A percentile compares a stretch with the other conserved stretches of the same genome.
Evolutionary conservation across 1,140 invertebrate species (phyloP).

Genomic region (Aphidius gifuensis): DNA sequence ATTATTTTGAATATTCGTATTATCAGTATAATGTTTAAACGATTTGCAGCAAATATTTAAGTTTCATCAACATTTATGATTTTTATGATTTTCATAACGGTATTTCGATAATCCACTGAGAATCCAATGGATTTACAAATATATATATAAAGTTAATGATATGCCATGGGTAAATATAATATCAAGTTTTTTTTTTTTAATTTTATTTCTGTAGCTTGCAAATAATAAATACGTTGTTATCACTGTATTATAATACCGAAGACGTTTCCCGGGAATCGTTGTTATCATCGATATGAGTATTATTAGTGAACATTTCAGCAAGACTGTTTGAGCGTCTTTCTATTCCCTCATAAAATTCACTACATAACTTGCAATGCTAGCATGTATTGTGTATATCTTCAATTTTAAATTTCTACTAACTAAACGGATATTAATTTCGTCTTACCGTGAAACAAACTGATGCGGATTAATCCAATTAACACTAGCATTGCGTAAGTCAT

Average conservation of each 20-base stretch:
- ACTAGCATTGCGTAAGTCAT: slow-evolving; percentile 7
- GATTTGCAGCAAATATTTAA: too few species aligned
- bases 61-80: background rate
- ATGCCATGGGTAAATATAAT: slow-evolving; percentile 12
- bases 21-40: too few species aligned
- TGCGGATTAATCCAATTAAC: slow-evolving; percentile 41
- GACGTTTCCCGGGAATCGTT: background rate
- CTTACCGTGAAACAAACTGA: slow-evolving; percentile 31
- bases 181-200: background rate
- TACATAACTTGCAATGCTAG: background rate
- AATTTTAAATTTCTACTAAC: slow-evolving; percentile 36
- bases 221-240: slow-evolving; percentile 16
- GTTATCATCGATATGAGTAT: slow-evolving; percentile 15
- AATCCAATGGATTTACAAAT: too few species aligned
- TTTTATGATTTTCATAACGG: background rate
- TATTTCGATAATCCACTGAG: slow-evolving; percentile 7
- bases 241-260: slow-evolving; percentile 14
- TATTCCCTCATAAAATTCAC: slow-evolving; percentile 1
- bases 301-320: background rate
- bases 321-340: background rate
- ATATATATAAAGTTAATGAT: background rate
- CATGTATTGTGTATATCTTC: slow-evolving; percentile 11
- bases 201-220: slow-evolving; percentile 4
- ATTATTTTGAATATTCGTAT: too few species aligned
- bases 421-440: slow-evolving; percentile 46